Conservation (phyloP, 1,140 invertebrate genomes). For the Bombus fervidus region DNA sequence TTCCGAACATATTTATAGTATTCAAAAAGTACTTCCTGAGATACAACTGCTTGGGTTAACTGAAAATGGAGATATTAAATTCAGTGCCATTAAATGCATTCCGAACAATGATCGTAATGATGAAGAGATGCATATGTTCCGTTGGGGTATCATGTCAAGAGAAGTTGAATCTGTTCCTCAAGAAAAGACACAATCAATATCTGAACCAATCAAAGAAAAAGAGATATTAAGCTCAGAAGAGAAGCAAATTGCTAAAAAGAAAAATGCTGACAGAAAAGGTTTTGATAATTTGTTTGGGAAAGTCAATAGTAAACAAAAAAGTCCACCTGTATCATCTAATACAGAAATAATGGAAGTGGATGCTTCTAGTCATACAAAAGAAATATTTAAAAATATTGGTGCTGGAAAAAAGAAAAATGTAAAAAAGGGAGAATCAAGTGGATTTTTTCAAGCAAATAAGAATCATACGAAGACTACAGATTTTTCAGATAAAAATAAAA, state of each 20-base stretch:
- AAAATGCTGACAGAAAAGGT: conserved; percentile 65
- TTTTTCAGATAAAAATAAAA: background rate
- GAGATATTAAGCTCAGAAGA: conserved; percentile 18
- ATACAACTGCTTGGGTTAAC: conserved; percentile 70
- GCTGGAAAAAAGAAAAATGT: conserved; percentile 14
- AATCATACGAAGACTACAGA: background rate
- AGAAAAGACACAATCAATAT: background rate
- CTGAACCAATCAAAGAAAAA: background rate
- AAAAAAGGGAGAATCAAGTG: conserved; percentile 20
- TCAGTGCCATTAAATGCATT: conserved; percentile 76
- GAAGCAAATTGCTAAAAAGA: conserved; percentile 36
- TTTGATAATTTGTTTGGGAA: conserved; percentile 75
- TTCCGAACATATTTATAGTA: conserved; percentile 80
- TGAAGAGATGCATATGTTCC: conserved; percentile 65
- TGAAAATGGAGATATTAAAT: conserved; percentile 72
- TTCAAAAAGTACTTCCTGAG: conserved; percentile 76
- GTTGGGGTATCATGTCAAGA: conserved; percentile 42
- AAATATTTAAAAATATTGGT: conserved; percentile 24
- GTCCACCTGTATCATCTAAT: background rate
- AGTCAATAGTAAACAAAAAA: conserved; percentile 57
- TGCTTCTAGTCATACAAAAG: background rate
- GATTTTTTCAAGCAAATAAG: conserved; percentile 7
- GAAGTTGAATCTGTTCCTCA: background rate
- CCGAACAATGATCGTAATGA: conserved; percentile 67
- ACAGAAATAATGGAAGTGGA: conserved; percentile 11